Percentiles rank a stretch among this genome's conserved stretches.
Conservation (phyloP, 1,140 invertebrate genomes). For the Sinonovacula constricta region DNA sequence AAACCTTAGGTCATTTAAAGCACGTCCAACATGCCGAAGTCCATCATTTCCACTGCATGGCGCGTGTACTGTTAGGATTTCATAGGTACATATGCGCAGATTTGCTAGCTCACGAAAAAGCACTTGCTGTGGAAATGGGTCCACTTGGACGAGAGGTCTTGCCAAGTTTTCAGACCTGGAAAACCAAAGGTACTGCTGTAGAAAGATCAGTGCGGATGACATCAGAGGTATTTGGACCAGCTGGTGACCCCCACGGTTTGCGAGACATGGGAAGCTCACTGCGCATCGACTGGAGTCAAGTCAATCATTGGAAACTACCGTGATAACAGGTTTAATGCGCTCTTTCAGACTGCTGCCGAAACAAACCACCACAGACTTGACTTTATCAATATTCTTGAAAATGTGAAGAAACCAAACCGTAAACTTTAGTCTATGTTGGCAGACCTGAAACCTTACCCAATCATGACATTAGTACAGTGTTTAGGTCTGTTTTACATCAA, state of each 20-base stretch:
- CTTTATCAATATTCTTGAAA: conserved; percentile 13
- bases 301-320: conserved; percentile 28
- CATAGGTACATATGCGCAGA: conserved; percentile 12
- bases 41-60: conserved; percentile 25
- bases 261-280: conserved; percentile 21
- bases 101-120: neutral
- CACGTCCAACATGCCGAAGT: too few species aligned
- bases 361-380: conserved; percentile 6
- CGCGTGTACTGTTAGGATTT: conserved; percentile 23
- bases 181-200: too few species aligned
- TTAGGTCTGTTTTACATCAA: conserved; percentile 30
- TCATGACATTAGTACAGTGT: neutral
- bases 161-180: too few species aligned
- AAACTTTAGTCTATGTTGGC: conserved; percentile 32
- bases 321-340: conserved; percentile 21
- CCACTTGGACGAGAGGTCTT: neutral
- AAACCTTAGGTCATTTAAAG: too few species aligned
- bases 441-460: conserved; percentile 20
- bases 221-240: conserved; percentile 1
- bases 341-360: conserved; percentile 31
- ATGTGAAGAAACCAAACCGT: neutral
- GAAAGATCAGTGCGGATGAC: too few species aligned
- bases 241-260: neutral
- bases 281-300: conserved; percentile 8
- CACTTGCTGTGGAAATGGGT: neutral